Base-by-base conservation (phyloP, 2,888 invertebrate genomes). In the Gymnocheta viridis region DNA sequence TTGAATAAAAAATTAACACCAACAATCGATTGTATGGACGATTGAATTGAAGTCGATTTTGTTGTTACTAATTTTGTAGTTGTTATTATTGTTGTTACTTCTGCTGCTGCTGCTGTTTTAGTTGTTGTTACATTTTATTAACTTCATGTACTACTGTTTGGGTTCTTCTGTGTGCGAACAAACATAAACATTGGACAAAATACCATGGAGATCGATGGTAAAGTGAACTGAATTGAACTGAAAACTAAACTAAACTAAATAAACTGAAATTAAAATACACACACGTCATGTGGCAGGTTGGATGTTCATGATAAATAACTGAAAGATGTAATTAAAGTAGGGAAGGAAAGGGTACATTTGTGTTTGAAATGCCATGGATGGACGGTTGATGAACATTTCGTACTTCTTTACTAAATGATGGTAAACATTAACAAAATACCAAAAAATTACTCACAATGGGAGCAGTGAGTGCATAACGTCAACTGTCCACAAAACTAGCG, bases 391-490 rank as follows among this genome's bases (percentile, higher is more conserved):
- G 69, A 58, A 56, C 14, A 69, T 86, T 86, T 87, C 82, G 76
- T 85, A 82, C 41, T 19, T 81, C 44, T 74, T 85, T 87, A 88
- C 90, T 89, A 90, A 90, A 89, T 82, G 89, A 89, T 87, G 86
- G 85, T 86, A 90, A 90, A 90, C 38, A 76, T 47, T 66, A 67
- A 67, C 54, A 58, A 58, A 35, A 35, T 56, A 77, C 86, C 88
- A 66, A 74, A 51, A 35, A 58, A 64, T 51, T 49, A 58, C 70
- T 83, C 51, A 82, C 82, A 83, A 85, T 83, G 76, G 82, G 83
- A 82, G 82, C 85, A 79, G 82, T 56, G 67, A 77, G 47, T 67
- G 56, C 76, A 67, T 69, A 69, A 69, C 82, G 82, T 69, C 81
- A 79, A 83, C 49, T 79, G 29, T 19, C 62, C 60, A 35, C 17